A percentile compares a stretch with the other conserved stretches of the same genome.
These are phyloP conservation scores for Drosophila pseudoananassae DNA, from an alignment of 1,140 invertebrate genomes.

Conservation along the genomic window DNA sequence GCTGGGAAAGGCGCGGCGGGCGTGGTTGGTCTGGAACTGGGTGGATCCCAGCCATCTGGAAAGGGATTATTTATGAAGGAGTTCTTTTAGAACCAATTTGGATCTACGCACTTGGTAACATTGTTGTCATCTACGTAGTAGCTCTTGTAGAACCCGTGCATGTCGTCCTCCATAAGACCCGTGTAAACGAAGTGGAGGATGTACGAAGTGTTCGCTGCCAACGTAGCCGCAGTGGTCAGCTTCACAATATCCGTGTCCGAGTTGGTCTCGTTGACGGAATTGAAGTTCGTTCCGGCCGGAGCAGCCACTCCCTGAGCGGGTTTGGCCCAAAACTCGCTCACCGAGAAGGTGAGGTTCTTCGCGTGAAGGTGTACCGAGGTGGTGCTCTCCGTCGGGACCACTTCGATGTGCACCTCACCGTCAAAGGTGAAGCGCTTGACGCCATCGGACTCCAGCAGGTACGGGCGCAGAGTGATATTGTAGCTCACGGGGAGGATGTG, in stretches of 20 bases:
- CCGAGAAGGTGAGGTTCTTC: slow-evolving; percentile 85
- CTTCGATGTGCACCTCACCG: slow-evolving; percentile 86
- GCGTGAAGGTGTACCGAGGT: slow-evolving; percentile 87
- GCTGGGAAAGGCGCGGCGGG: slow-evolving; percentile 93
- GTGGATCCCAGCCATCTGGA: slow-evolving; percentile 88
- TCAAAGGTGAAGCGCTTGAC: slow-evolving; percentile 86
- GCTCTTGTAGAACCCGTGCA: slow-evolving; percentile 92
- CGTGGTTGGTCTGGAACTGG: slow-evolving; percentile 93
- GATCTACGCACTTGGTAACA: slow-evolving; percentile 75
- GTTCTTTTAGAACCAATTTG: not conserved
- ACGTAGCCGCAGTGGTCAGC: slow-evolving; percentile 74
- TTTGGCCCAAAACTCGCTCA: slow-evolving; percentile 56
- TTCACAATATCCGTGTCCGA: slow-evolving; percentile 55
- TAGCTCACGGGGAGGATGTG: slow-evolving; percentile 87
- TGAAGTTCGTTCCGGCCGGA: slow-evolving; percentile 3
- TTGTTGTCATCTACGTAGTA: slow-evolving; percentile 86
- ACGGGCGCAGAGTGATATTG: slow-evolving; percentile 86
- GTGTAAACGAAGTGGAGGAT: slow-evolving; percentile 85
- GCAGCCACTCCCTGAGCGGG: slow-evolving; percentile 6
- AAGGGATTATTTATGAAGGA: not conserved
- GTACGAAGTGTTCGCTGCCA: slow-evolving; percentile 78
- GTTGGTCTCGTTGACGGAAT: not conserved
- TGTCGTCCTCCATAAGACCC: slow-evolving; percentile 86
- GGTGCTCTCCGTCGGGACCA: slow-evolving; percentile 64
- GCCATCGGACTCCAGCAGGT: slow-evolving; percentile 85